Percentiles rank a stretch among this genome's conserved stretches.
These are phyloP conservation scores for Drosophila borealis DNA, from an alignment of 2,888 invertebrate genomes.

Conservation along the genomic window DNA sequence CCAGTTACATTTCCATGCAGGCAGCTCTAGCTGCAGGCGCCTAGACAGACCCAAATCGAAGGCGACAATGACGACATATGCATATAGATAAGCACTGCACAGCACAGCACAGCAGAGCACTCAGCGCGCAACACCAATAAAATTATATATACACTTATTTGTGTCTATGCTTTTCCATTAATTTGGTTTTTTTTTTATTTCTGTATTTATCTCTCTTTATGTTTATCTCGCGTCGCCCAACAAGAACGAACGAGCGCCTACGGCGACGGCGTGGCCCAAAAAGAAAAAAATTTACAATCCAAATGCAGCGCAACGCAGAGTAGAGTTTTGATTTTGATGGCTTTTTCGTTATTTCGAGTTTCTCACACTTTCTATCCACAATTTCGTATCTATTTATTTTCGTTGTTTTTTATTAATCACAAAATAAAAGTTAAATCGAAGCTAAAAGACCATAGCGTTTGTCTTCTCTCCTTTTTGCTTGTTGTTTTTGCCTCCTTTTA, in stretches of 20 bases:
- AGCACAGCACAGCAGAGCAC: slow-evolving; percentile 30
- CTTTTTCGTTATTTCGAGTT: slow-evolving; percentile 41
- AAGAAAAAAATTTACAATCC: slow-evolving; percentile 67
- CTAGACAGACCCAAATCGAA: slow-evolving; percentile 40
- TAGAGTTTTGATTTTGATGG: slow-evolving; percentile 58
- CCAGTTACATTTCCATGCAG: slow-evolving; percentile 64
- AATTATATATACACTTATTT: slow-evolving; percentile 39
- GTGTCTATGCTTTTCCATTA: slow-evolving; percentile 72
- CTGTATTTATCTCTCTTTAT: slow-evolving; percentile 76
- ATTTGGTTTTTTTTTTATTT: slow-evolving; percentile 56
- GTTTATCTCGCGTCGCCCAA: slow-evolving; percentile 62
- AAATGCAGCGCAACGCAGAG: slow-evolving; percentile 58
- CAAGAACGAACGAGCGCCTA: slow-evolving; percentile 41
- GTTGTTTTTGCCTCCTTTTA: slow-evolving; percentile 43
- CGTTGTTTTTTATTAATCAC: slow-evolving; percentile 56
- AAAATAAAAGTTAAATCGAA: slow-evolving; percentile 25
- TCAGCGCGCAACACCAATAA: slow-evolving; percentile 48
- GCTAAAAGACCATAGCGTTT: slow-evolving; percentile 26
- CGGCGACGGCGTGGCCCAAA: slow-evolving; percentile 62
- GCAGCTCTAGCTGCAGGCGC: slow-evolving; percentile 14
- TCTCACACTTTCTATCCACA: slow-evolving; percentile 73
- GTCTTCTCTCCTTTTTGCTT: slow-evolving; percentile 30
- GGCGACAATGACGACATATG: slow-evolving; percentile 60
- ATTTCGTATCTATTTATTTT: slow-evolving; percentile 39
- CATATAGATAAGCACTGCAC: slow-evolving; percentile 63